Conservation (phyloP, 1,140 invertebrate species). For the Drosophila lini region DNA sequence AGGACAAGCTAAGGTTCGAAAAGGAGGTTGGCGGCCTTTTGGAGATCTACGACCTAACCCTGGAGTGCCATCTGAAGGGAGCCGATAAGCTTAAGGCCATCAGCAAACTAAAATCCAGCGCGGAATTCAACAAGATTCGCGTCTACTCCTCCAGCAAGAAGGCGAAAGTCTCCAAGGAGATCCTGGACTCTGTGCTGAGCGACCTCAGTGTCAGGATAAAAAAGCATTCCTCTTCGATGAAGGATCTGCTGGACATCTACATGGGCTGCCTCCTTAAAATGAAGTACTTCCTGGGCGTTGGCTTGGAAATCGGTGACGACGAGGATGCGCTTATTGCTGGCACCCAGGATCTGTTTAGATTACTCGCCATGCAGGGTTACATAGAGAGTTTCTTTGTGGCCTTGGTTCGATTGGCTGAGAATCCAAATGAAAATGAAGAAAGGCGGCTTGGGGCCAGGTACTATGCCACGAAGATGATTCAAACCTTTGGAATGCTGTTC, state of each 20-base stretch:
- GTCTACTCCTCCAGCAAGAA: conserved; percentile 50
- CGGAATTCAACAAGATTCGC: conserved; percentile 60
- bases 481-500: conserved; percentile 64
- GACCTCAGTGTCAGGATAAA: conserved; percentile 52
- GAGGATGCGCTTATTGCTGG: conserved; percentile 54
- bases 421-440: conserved; percentile 25
- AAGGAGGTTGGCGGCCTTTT: conserved; percentile 49
- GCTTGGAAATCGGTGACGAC: conserved; percentile 30
- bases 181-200: conserved; percentile 29
- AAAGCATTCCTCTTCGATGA: conserved; percentile 45
- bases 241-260: conserved; percentile 62
- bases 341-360: conserved; percentile 66
- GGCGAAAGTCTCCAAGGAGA: conserved; percentile 35
- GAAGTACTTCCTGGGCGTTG: conserved; percentile 62
- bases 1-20: conserved; percentile 62
- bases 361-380: conserved; percentile 68
- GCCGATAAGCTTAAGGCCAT: conserved; percentile 64
- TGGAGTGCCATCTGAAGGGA: conserved; percentile 67
- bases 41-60: conserved; percentile 62
- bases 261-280: conserved; percentile 57
- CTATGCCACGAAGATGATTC: conserved; percentile 69
- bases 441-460: conserved; percentile 66
- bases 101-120: conserved; percentile 55
- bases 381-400: conserved; percentile 69
- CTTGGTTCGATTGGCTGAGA: conserved; percentile 66